phyloP scores from a whole-genome alignment of 2,888 invertebrate genomes.

The Aleiodes alternator region DNA sequence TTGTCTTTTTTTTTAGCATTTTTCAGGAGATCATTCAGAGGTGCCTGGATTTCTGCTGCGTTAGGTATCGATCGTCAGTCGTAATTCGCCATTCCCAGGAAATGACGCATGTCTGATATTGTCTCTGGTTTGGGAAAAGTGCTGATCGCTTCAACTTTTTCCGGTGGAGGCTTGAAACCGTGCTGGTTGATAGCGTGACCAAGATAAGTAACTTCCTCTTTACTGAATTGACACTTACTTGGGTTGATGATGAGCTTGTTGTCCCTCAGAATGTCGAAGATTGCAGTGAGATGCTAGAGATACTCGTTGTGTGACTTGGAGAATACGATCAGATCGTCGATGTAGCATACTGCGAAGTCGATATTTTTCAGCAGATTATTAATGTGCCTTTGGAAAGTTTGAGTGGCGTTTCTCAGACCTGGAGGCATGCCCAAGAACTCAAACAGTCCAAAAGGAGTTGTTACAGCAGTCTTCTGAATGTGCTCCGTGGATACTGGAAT shows the following conservation, averaged over 20 bases:
- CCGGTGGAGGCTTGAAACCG: conserved; percentile 65
- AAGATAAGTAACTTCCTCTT: conserved; percentile 58
- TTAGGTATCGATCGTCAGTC: conserved; percentile 68
- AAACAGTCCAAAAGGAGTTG: background rate
- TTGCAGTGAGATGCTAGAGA: conserved; percentile 52
- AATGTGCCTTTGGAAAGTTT: conserved; percentile 52
- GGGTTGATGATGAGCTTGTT: conserved; percentile 55
- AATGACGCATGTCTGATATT: conserved; percentile 62
- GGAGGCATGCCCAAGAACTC: no score
- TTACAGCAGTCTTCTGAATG: no score
- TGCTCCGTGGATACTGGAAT: no score
- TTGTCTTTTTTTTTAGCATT: conserved; percentile 44
- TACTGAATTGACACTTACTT: conserved; percentile 65
- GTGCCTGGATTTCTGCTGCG: conserved; percentile 63
- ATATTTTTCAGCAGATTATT: conserved; percentile 50
- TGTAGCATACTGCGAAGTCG: conserved; percentile 53
- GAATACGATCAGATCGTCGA: conserved; percentile 56
- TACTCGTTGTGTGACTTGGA: conserved; percentile 48
- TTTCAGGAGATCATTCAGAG: no score
- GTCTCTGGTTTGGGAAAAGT: conserved; percentile 61
- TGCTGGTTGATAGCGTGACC: conserved; percentile 57
- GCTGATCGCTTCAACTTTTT: conserved; percentile 63
- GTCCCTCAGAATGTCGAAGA: conserved; percentile 49
- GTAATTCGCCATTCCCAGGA: conserved; percentile 70
- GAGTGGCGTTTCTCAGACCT: no score